Evolutionary conservation across 2,888 invertebrate species (phyloP), one percentile per base, ranked within the genome.

Genomic region (Glomeris marginata): DNA sequence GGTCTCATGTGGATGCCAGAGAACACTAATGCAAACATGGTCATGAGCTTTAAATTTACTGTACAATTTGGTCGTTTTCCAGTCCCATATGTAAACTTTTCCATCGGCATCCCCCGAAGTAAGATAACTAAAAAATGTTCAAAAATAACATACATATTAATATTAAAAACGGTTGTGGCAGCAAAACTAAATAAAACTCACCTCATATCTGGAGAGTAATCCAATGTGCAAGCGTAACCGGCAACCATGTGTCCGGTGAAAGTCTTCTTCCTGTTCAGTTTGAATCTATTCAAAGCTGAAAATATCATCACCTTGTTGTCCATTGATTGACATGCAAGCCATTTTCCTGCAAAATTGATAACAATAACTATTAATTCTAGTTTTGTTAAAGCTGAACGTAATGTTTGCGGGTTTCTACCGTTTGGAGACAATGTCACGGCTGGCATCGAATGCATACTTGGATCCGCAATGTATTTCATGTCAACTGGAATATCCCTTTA

Each of bases 1-100:
- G 2, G 95, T 86, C 67, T 99, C 98, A 64, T 98, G 97, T 0
- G 98, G 98, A 72, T 98, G 97, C 98, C 98, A 99, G 15, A 97
- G 72, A 0, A 82, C 79, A 15, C 81, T 78, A 54, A 95, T 95
- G 65, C 97, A 97, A 15, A 97, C 95, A 53, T 88, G 88, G 59
- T 98, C 95, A 66, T 99, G 98, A 0, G 98, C 98, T 68, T 97
- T 95, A 88, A 98, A 97, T 66, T 94, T 95, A 67, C 88, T 92
- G 69, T 88, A 92, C 54, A 98, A 73, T 70, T 95, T 94, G 55
- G 97, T 97, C 0, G 95, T 92, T 67, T 97, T 97, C 97, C 97
- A 99, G 65, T 98, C 97, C 98, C 98, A 99, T 41, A 98, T 80
- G 68, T 91, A 97, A 61, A 92, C 82, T 69, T 95, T 95, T 10